Conservation (phyloP, 2,113 vertebrate genomes). For the Pterocles orientalis region DNA sequence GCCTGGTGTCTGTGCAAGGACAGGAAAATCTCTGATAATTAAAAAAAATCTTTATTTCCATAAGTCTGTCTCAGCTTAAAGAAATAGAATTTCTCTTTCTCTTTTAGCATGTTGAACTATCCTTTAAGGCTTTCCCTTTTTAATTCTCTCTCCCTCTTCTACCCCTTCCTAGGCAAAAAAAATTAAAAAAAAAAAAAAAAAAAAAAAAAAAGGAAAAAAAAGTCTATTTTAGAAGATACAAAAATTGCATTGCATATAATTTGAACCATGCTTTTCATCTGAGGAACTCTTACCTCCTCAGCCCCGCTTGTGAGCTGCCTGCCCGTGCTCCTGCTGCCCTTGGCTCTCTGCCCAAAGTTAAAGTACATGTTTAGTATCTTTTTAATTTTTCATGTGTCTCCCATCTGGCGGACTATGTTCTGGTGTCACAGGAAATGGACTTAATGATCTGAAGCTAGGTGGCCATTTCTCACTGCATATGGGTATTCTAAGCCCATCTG, state of each 20-base stretch:
- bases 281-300: background rate
- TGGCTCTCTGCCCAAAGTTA: slow-evolving; percentile 3
- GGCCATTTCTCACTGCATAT: background rate
- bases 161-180: background rate
- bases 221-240: background rate
- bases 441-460: background rate
- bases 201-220: fast-evolving
- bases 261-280: background rate
- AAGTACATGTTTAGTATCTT: slow-evolving; percentile 7
- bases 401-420: slow-evolving; percentile 9
- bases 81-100: background rate
- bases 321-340: background rate
- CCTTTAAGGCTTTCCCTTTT: background rate
- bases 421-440: slow-evolving; percentile 13
- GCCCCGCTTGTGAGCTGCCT: background rate
- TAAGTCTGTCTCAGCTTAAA: background rate
- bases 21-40: slow-evolving; percentile 41
- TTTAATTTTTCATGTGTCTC: slow-evolving; percentile 24
- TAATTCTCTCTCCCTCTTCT: background rate
- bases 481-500: background rate
- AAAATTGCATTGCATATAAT: background rate
- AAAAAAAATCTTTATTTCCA: background rate
- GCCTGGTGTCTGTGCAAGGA: slow-evolving; percentile 28
- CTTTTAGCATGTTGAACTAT: background rate
- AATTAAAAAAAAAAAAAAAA: background rate